phyloP scores from a whole-genome alignment of 2,797 vertebrate genomes.

The Mormyrus hasselquistii region DNA sequence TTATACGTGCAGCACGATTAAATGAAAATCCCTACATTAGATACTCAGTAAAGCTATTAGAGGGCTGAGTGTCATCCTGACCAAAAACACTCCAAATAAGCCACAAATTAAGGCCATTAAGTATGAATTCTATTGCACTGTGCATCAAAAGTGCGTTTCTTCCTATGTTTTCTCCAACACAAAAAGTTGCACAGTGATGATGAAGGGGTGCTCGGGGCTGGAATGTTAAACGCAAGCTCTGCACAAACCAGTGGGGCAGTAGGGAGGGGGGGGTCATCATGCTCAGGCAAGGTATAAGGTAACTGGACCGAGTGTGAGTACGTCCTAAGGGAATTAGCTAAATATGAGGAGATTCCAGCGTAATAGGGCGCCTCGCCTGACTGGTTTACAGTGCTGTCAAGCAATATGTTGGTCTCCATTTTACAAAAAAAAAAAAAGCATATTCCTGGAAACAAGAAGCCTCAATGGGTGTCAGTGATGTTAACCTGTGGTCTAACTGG shows the following conservation, averaged over 20 bases:
- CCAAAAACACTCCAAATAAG: not conserved
- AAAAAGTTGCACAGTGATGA: not conserved
- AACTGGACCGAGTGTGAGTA: not conserved
- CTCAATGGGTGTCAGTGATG: not conserved
- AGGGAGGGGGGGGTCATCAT: not conserved
- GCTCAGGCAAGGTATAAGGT: not conserved
- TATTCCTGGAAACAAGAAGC: not conserved
- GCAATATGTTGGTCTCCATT: not conserved
- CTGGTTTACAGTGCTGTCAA: not conserved
- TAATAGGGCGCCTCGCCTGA: not conserved
- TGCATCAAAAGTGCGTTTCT: not conserved
- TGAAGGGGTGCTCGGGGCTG: not conserved
- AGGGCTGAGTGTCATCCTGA: not conserved
- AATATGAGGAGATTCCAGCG: not conserved
- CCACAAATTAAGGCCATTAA: not conserved
- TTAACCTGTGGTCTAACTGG: not conserved
- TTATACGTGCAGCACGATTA: not conserved
- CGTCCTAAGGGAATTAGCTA: not conserved
- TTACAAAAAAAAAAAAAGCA: not conserved
- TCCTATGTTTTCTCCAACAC: not conserved
- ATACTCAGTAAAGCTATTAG: not conserved
- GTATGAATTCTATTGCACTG: not conserved
- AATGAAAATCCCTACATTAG: not conserved
- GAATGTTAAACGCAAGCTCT: not conserved
- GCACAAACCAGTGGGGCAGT: not conserved